These are phyloP conservation scores for Amblyteles armatorius DNA, from an alignment of 2,888 invertebrate species.

Conservation along the genomic window DNA sequence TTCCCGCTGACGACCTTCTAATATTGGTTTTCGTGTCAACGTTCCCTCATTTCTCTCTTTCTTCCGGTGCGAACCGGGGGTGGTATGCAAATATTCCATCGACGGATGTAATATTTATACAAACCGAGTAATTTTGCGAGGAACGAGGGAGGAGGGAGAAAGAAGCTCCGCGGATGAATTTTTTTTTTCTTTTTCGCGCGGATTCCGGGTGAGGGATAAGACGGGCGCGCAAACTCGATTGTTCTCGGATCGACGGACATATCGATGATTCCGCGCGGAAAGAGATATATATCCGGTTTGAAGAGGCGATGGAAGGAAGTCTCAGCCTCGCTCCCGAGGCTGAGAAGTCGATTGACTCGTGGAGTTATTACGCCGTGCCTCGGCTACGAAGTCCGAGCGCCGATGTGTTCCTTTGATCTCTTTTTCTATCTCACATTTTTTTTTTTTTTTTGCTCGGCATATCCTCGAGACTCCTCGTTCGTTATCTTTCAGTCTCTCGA, in stretches of 20 bases:
- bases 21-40: constrained; percentile 57
- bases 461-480: constrained; percentile 23
- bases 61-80: constrained; percentile 14
- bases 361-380: constrained; percentile 63
- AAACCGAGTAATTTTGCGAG: constrained; percentile 44
- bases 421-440: constrained; percentile 36
- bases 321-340: constrained; percentile 31
- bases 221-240: constrained; percentile 18
- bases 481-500: constrained; percentile 32
- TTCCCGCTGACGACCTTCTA: constrained; percentile 41
- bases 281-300: constrained; percentile 20
- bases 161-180: background rate
- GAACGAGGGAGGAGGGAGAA: constrained; percentile 7
- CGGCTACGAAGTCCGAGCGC: constrained; percentile 58
- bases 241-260: constrained; percentile 49
- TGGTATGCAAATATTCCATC: constrained; percentile 57
- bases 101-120: constrained; percentile 50
- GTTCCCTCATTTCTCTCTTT: constrained; percentile 3
- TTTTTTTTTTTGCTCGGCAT: constrained; percentile 26
- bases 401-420: constrained; percentile 63
- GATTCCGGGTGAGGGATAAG: background rate
- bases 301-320: background rate
- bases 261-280: constrained; percentile 49
- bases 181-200: background rate
- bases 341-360: constrained; percentile 64